Base-by-base conservation (phyloP, 2,888 invertebrate genomes). In the Nemotelus nigrinus region DNA sequence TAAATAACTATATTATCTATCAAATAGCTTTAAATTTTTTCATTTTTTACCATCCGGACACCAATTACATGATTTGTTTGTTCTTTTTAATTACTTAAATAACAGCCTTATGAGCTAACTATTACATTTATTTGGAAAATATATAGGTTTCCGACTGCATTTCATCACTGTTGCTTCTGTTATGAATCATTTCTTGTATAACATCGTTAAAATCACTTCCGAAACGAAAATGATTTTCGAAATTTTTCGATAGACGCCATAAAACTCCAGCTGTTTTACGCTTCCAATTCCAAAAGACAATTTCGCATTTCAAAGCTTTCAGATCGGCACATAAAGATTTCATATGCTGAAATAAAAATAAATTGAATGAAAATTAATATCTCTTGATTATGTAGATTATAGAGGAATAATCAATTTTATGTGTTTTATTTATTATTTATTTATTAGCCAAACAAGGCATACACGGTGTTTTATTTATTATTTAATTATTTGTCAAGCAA, bases 311-410 rank as follows among this genome's bases (percentile, higher is more conserved):
- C 45, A 89, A 83, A 7, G 88, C 79, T 10, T 83, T 82, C 39
- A 91, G 83, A 82, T 91, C 91, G 75, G 89, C 88, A 3, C 87
- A 85, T 48, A 91, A 83, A 7, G 89, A 87, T 79, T 89, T 86
- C 44, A 91, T 84, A 82, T 89, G 91, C 91, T 91, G 82, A 53
- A 53, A 7, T 65, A 65, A 8, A 65, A 64, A 53, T 8, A 6
- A 6, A 53, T 10, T 8, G 53, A 53, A 53, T 53, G 10, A 53
- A 53, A 53, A 53, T 10, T 8, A 8, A 53, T 53, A 53, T 53
- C 6, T 8, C 6, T 53, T 53, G 7, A 53, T 53, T 53, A 8
- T 53, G 53, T 53, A 53, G 53, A 53, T 25, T 25, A 25, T 25
- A 25, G 25, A 25, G 25, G 25, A 25, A 25, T 25, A 25, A 25